A percentile compares a stretch with the other conserved stretches of the same genome.
Conservation (phyloP, 2,113 vertebrate species). For the Gracilinanus agilis region DNA sequence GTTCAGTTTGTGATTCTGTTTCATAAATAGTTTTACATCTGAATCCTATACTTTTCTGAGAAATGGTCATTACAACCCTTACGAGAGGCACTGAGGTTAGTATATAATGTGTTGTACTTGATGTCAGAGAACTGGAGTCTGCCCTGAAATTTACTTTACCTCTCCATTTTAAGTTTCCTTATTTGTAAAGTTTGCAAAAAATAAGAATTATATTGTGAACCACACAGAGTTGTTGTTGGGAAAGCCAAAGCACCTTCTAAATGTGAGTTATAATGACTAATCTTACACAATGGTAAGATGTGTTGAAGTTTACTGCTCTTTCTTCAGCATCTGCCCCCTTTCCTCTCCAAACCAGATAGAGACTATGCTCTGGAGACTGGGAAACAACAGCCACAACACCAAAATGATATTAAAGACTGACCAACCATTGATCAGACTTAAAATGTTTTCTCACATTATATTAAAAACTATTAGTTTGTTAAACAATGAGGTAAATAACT, state of each 20-base stretch:
- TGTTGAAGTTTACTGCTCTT: background rate
- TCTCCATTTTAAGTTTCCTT: background rate
- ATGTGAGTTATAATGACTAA: background rate
- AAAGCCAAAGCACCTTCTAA: background rate
- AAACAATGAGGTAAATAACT: background rate
- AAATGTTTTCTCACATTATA: background rate
- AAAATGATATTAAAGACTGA: background rate
- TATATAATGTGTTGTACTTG: too few species aligned
- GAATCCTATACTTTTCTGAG: background rate
- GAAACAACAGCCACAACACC: background rate
- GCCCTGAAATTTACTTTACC: background rate
- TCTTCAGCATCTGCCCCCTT: background rate
- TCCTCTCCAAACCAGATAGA: background rate
- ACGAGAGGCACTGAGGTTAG: background rate
- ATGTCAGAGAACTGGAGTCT: background rate
- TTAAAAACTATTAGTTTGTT: background rate
- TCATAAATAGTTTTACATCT: background rate
- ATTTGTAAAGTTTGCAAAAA: background rate
- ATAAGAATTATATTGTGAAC: background rate
- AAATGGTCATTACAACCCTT: background rate
- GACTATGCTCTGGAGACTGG: background rate
- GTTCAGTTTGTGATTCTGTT: background rate
- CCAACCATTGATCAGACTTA: background rate
- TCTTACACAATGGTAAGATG: background rate
- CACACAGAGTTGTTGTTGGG: background rate